Evolutionary conservation across 2,888 invertebrate genomes (phyloP).

Genomic region (Antitype chi): DNA sequence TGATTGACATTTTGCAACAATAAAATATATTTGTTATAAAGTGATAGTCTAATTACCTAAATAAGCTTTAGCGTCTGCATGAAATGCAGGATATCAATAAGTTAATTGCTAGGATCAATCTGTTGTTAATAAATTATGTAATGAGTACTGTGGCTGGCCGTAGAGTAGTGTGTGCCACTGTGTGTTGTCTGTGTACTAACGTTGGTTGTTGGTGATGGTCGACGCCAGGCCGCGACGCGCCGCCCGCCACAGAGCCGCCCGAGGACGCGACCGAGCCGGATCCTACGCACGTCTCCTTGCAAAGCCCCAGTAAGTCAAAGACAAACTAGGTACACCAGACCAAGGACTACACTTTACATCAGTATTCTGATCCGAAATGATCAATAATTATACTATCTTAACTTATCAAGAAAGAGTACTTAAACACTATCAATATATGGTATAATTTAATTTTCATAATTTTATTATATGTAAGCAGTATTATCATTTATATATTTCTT

Average conservation of each 20-base stretch:
- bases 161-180: conserved; percentile 61
- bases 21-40: conserved; percentile 16
- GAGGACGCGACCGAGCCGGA: conserved; percentile 70
- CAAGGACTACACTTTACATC: conserved; percentile 22
- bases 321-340: conserved; percentile 48
- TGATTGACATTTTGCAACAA: neutral
- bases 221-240: conserved; percentile 75
- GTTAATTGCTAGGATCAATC: conserved; percentile 22
- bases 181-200: conserved; percentile 82
- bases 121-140: conserved; percentile 33
- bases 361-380: conserved; percentile 5
- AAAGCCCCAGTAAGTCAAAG: conserved; percentile 76
- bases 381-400: conserved; percentile 1
- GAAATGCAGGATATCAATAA: conserved; percentile 14
- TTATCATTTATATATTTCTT: conserved; percentile 29
- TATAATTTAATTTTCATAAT: conserved; percentile 18
- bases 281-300: conserved; percentile 71
- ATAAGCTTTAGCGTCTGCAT: conserved; percentile 8
- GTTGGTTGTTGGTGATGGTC: conserved; percentile 76
- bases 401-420: neutral
- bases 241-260: conserved; percentile 75
- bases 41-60: neutral
- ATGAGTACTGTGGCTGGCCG: conserved; percentile 42
- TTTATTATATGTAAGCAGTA: neutral
- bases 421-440: conserved; percentile 6